A percentile compares a stretch with the other conserved stretches of the same genome.
Conservation (phyloP, 2,888 invertebrate species). For the Chrysolina haemoptera region DNA sequence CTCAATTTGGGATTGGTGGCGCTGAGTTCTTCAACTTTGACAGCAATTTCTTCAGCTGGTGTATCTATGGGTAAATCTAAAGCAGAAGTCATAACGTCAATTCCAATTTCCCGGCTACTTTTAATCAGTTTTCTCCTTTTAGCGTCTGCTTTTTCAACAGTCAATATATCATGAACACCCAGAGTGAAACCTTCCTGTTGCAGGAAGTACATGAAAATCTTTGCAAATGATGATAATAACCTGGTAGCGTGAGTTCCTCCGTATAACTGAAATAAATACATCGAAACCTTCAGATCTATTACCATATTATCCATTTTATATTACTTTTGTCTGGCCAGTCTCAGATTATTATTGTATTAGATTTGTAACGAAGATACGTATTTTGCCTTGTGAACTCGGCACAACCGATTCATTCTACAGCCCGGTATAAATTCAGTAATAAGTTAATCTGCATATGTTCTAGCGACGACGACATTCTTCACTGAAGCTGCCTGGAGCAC, state of each 20-base stretch:
- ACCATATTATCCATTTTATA: too few species aligned
- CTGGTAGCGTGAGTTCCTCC: constrained; percentile 88
- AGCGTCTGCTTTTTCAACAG: constrained; percentile 80
- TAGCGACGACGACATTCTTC: too few species aligned
- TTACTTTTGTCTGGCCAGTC: too few species aligned
- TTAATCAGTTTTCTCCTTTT: constrained; percentile 80
- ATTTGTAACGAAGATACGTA: too few species aligned
- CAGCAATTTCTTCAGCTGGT: constrained; percentile 74
- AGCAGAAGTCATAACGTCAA: constrained; percentile 72
- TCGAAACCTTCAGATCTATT: neutral
- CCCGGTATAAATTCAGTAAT: too few species aligned
- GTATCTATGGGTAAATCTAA: constrained; percentile 77
- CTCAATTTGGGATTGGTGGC: constrained; percentile 83
- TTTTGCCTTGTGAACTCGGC: too few species aligned
- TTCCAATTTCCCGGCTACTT: constrained; percentile 72
- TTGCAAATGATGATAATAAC: constrained; percentile 90
- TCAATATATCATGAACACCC: constrained; percentile 95
- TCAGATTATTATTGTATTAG: too few species aligned
- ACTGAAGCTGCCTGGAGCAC: too few species aligned
- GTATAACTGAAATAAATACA: constrained; percentile 77
- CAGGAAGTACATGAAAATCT: constrained; percentile 86
- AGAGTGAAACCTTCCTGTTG: constrained; percentile 95
- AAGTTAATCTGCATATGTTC: too few species aligned
- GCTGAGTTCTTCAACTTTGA: constrained; percentile 81
- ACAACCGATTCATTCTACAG: too few species aligned